Evolutionary conservation across 2,113 vertebrate species (phyloP), one percentile per base, ranked within the genome.

Genomic region (Raja brachyura): DNA sequence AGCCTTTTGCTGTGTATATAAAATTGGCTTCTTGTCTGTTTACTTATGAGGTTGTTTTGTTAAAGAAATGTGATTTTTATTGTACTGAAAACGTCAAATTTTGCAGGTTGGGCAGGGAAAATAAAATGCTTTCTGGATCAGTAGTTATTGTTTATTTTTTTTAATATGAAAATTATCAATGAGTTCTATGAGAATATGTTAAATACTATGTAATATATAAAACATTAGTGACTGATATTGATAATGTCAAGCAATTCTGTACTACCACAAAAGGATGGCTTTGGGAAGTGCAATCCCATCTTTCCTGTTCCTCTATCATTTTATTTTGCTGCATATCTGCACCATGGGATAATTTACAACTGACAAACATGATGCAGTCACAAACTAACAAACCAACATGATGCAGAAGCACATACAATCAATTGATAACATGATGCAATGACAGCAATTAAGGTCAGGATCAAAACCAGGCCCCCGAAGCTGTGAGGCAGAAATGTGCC

Each of bases 51-150:
- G 83, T 83, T 56, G 33, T 88, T 88, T 88, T 88, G 83, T 88
- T 88, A 66, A 88, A 14, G 59, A 88, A 88, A 88, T 88, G 83
- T 88, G 83, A 88, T 88, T 88, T 88, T 88, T 88, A 88, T 63
- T 88, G 83, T 63, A 31, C 14, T 88, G 83, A 88, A 61, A 63
- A 63, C 63, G 59, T 88, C 61, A 88, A n/a, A 88, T 88, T 88
- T 88, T 88, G 28, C 83, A 88, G 61, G 59, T 88, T 88, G 83
- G 83, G 83, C 83, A 88, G 83, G 83, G 59, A 66, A 73, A 88
- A 88, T 88, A 88, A 88, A 88, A 88, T 66, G 83, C 79, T 88
- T 88, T 88, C 83, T 88, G 83, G 83, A 63, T 63, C 61, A 88
- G 59, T 31, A 88, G 16, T 63, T 59, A 4, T 86, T 66, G 61